Base-by-base conservation (phyloP, 2,113 vertebrate species). In the Illadopsis cleaveri region DNA sequence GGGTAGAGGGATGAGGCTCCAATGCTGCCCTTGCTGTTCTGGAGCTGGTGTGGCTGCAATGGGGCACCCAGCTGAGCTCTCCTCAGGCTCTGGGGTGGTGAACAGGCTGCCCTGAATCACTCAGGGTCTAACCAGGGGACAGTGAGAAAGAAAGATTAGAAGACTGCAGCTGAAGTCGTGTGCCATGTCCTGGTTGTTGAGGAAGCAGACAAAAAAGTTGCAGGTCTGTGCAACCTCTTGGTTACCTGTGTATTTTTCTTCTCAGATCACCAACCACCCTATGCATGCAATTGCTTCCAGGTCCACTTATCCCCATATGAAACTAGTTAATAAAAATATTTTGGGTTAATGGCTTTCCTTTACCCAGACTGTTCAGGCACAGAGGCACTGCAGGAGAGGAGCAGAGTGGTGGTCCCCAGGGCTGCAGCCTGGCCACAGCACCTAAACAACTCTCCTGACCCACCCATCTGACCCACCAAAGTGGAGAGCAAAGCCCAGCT, bases 1-100 rank as follows among this genome's bases (percentile, higher is more conserved):
- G 54, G 40, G 57, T 0, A 11, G 18, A 57, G n/a, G 37, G 37
- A 38, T 10, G 61, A 76, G 44, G 15, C 3, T 18, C 37, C 22
- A 10, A 4, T 0, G 0, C 44, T 84, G 38, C 18, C 0, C 6
- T 13, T n/a, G 1, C 8, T 33, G 4, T 3, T 1, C 0, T 0
- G 3, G 68, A 30, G n/a, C 35, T 72, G 45, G 0, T 38, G 27
- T 18, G 70, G 58, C 58, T 82, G 40, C 60, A 48, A 2, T 5
- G 25, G 69, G 42, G 1, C 16, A 11, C 37, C 24, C 2, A 10
- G 31, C 37, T 53, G 73, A 85, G 77, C 12, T 56, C 28, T 61
- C 28, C 33, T 44, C 15, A 10, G 40, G 10, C 28, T 30, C 42
- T 54, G 31, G 73, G 53, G 3, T 27, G 31, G 15, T 24, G 40